Base-by-base conservation (phyloP, 2,113 vertebrate species). In the Rhea americana region DNA sequence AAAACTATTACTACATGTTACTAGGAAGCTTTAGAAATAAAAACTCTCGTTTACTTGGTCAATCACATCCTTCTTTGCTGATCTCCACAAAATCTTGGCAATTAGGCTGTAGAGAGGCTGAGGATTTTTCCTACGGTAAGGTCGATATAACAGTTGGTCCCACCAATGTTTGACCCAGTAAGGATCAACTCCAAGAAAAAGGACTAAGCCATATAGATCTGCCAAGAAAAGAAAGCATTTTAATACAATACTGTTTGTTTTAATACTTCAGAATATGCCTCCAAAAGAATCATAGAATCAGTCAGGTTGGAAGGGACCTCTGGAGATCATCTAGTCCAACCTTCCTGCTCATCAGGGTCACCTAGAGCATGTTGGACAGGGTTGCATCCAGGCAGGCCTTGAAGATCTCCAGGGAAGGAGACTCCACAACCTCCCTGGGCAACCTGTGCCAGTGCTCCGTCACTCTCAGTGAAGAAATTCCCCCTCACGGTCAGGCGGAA, bases 81-180 rank as follows among this genome's bases (percentile, higher is more conserved):
- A 99, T 91, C 99, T 98, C 99, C 99, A 99, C 88, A 99, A 94
- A 89, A 99, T 97, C 89, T 98, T 98, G 72, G 98, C 98, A 70
- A 99, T 98, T 11, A 99, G 98, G 74, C 89, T 97, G 97, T 99
- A 99, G 19, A 99, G 98, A 48, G 97, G 98, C 51, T 85, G 98
- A 3, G 99, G 98, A 96, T 99, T 99, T 89, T 98, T 99, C 65
- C 97, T 98, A 28, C 98, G 98, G 88, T 99, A 99, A 20, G 99
- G 99, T n/a, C 97, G 98, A 95, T 99, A 99, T 1, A 99, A 97
- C 87, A 99, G 98, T 45, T 98, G 99, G 89, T 98, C 97, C 99
- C 99, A 99, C 99, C 99, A 99, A 82, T 99, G 98, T 87, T 99
- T 99, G 24, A 99, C 98, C 98, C 99, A 99, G 95, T 99, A 99